phyloP scores from a whole-genome alignment of 2,888 invertebrate genomes.

The Orchesellides sinensis region DNA sequence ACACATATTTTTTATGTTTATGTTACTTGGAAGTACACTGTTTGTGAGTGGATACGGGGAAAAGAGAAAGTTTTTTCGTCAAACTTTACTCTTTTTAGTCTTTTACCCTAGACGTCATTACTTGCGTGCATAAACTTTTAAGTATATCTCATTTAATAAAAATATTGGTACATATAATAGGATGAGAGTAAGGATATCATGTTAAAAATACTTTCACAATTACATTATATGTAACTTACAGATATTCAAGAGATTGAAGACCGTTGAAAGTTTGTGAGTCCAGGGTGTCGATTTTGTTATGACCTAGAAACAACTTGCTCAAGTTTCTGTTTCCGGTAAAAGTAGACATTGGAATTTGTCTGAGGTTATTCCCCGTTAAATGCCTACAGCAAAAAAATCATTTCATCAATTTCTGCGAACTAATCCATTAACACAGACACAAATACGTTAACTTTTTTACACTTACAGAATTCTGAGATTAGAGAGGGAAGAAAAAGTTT shows the following conservation, averaged over 20 bases:
- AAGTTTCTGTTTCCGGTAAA: conserved; percentile 65
- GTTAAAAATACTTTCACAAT: too few relatives aligned
- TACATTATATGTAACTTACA: too few relatives aligned
- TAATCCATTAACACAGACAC: not conserved
- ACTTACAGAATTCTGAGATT: conserved; percentile 67
- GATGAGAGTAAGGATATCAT: too few relatives aligned
- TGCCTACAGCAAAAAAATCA: conserved; percentile 49
- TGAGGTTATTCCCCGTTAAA: conserved; percentile 69
- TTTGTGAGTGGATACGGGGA: too few relatives aligned
- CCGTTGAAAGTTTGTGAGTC: conserved; percentile 66
- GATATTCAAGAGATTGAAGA: conserved; percentile 65
- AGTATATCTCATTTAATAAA: too few relatives aligned
- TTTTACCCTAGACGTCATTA: too few relatives aligned
- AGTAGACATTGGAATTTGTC: conserved; percentile 58
- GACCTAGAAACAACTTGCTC: conserved; percentile 68
- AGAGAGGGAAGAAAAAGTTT: conserved; percentile 49
- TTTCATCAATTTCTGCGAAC: not conserved
- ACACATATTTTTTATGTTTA: too few relatives aligned
- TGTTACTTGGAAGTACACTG: too few relatives aligned
- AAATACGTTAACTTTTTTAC: not conserved
- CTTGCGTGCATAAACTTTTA: too few relatives aligned
- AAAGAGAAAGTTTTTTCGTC: too few relatives aligned
- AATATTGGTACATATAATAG: too few relatives aligned
- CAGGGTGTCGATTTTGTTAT: conserved; percentile 66
- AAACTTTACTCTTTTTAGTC: too few relatives aligned